Evolutionary conservation across 30 jellyfish, hydroid and myxozoan species (phyloP), one percentile per base, ranked within the genome.

Genomic region (Aurelia sp.): DNA sequence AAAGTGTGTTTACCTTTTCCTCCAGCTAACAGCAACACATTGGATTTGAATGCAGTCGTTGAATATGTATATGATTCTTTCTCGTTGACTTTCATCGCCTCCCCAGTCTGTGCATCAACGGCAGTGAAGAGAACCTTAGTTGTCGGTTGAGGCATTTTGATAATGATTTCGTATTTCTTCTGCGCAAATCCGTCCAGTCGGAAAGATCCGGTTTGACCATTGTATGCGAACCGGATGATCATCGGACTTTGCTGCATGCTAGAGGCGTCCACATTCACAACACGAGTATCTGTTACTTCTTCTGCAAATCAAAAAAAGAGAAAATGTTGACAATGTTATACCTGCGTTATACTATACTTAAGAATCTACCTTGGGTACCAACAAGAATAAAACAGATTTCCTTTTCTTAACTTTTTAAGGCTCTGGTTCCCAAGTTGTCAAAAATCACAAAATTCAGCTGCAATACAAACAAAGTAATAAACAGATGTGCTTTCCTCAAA

Each of bases 21-120:
- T 19, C 93, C 93, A 44, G 74, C 82, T 58, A 84, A 30, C 13
- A 84, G 78, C 37, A 71, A 71, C 7, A 76, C 47, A 3, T 55
- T 73, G 13, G 79, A 64, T 47, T 86, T 84, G 75, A 51, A 84
- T 9, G 84, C 40, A 3, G 35, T 73, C 6, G 70, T n/a, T 50
- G 50, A 19, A 48, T 12, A 55, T 13, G 16, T 27, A 62, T 20
- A 0, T 0, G 66, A 27, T 20, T 72, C 60, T 16, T 22, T 5
- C 18, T 86, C 93, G 57, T 84, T 84, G 19, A 84, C 71, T 13
- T 22, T 20, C 27, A 51, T 71, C 8, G 82, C 76, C 23, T 62
- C 73, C n/a, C 53, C 19, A 19, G 93, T 84, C 55, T 68, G 21
- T 61, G 84, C 31, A 23, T 70, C 62, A 53, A 44, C 52, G 59